Evolutionary conservation across 2,113 vertebrate genomes (phyloP), one percentile per base, ranked within the genome.

Genomic region (Centrocercus urophasianus): DNA sequence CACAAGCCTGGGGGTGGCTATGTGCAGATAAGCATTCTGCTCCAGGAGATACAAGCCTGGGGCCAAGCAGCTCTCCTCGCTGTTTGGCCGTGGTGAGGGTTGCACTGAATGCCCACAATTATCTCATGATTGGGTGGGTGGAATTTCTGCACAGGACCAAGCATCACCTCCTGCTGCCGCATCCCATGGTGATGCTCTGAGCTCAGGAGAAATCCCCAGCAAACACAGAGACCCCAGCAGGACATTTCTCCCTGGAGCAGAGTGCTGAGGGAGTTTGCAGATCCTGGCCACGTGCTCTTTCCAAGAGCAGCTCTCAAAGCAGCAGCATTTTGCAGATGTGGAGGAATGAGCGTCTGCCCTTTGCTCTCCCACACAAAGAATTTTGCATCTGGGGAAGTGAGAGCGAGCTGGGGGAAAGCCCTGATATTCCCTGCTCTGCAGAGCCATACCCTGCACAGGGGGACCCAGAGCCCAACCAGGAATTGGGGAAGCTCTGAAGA

Each of bases 21-120:
- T 2, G 3, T 9, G 34, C 66, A 78, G 94, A 91, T 95, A 93
- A 93, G 63, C 81, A 86, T 43, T 74, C 83, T 93, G 91, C 32
- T 82, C 52, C 16, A 14, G 11, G 34, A 75, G 93, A 89, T 57
- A 69, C 24, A 67, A 48, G 80, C 60, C 60, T 92, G 61, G 61
- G 70, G 76, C 54, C 0, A 2, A 48, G 69, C 48, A 30, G 2
- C 13, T 80, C 0, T 0, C 71, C 61, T 63, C 69, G 43, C 10
- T 63, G 36, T 28, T 63, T 16, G 52, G 8, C 36, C 9, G 1
- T 40, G 61, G 36, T 28, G 61, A 40, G 61, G 61, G 36, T 36
- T 24, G 36, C 61, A 28, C 77, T 0, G 0, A 67, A 43, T 19
- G 54, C 50, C 60, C 11, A 5, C 25, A 40, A 45, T 45, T 32